phyloP scores from a whole-genome alignment of 2,113 vertebrate genomes.

The Sylvilagus bachmani region DNA sequence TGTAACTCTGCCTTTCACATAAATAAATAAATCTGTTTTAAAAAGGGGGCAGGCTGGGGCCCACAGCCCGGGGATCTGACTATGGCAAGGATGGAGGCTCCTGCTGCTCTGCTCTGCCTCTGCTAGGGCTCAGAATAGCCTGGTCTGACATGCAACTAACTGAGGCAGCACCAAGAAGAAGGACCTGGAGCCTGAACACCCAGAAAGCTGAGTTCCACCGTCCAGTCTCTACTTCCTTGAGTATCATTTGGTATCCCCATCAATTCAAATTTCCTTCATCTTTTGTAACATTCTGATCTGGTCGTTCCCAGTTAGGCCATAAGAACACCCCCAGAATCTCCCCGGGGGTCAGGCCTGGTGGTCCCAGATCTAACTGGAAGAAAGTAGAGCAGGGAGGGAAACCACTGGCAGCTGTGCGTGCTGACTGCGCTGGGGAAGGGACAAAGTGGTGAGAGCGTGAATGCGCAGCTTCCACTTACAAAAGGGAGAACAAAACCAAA shows the following conservation, averaged over 20 bases:
- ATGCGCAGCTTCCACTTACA: background rate
- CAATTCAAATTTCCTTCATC: background rate
- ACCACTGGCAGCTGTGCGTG: background rate
- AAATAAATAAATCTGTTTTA: too few relatives aligned
- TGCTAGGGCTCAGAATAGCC: background rate
- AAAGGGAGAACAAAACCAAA: background rate
- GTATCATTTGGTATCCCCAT: background rate
- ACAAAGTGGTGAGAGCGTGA: background rate
- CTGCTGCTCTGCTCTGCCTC: background rate
- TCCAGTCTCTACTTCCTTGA: background rate
- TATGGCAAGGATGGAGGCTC: background rate
- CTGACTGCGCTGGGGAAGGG: background rate
- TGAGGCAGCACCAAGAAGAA: background rate
- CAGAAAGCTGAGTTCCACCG: background rate
- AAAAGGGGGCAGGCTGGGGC: background rate
- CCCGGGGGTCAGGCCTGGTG: too few relatives aligned
- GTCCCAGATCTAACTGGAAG: background rate
- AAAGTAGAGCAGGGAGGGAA: background rate
- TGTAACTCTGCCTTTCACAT: too few relatives aligned
- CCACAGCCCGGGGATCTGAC: background rate
- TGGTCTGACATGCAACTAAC: background rate
- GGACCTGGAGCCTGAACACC: background rate
- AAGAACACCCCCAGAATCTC: too few relatives aligned
- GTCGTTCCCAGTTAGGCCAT: background rate
- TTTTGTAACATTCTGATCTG: background rate